Evolutionary conservation across 2,888 invertebrate genomes (phyloP), one percentile per base, ranked within the genome.

Genomic region (Lasioglossum morio): DNA sequence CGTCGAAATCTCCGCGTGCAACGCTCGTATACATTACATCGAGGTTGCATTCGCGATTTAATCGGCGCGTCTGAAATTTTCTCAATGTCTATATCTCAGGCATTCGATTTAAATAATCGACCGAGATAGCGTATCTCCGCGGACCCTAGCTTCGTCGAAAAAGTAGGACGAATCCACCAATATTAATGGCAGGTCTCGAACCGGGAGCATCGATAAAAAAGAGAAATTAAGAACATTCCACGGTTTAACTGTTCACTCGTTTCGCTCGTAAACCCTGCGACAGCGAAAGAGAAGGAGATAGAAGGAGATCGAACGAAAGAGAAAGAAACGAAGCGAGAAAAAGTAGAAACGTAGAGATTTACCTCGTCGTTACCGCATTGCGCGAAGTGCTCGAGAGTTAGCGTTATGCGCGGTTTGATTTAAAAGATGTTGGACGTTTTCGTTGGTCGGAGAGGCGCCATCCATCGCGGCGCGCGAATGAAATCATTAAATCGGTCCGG

Each of bases 391-490:
- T n/a, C 43, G 34, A 66, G 78, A 75, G 69, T 75, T 72, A 46
- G 46, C 40, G 37, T 72, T 72, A 30, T 19, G 30, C 46, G 46
- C 23, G 53, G 14, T 82, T 82, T 76, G 82, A 85, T 85, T 82
- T 82, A 79, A 82, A 79, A 19, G 34, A 63, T 23, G 27, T 5
- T 7, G 16, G 43, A 66, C n/a, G 48, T 40, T 70, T 70, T 40
- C 37, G 27, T 27, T 27, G 14, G 40, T 14, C 70, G 14, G 14
- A 23, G 37, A 16, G 30, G 8, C 23, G 2, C 37, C 27, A 23
- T 30, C 46, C 76, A 72, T 82, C 74, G 78, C 63, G 83, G 83
- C 77, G 83, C 77, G 87, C 82, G 79, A 91, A 91, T 87, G 83
- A 87, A 90, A 90, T 73, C 85, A 86, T 88, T 84, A 88, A 72